Evolutionary conservation across 1,140 invertebrate species (phyloP).

Genomic region (Aphidius ervi): DNA sequence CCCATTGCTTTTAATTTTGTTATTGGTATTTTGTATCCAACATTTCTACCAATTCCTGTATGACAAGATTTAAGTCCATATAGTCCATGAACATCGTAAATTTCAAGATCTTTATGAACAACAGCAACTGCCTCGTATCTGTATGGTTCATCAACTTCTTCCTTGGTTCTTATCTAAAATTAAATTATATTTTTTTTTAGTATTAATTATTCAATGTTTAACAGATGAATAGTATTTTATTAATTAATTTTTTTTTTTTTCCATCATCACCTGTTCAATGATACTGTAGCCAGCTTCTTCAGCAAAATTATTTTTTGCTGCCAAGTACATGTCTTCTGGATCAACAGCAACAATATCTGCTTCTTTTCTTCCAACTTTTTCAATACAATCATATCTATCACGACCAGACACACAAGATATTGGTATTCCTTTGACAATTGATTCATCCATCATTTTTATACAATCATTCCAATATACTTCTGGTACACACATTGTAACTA

Average conservation of each 20-base stretch:
- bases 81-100: slow-evolving; percentile 62
- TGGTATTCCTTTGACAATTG: slow-evolving; percentile 58
- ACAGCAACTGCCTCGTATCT: slow-evolving; percentile 76
- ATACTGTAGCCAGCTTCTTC: slow-evolving; percentile 65
- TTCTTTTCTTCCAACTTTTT: slow-evolving; percentile 65
- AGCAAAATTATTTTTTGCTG: slow-evolving; percentile 62
- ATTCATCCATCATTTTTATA: slow-evolving; percentile 61
- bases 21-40: slow-evolving; percentile 74
- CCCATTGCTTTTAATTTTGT: slow-evolving; percentile 67
- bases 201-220: no score
- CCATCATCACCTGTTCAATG: slow-evolving; percentile 57
- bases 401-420: slow-evolving; percentile 65
- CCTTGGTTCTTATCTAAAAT: slow-evolving; percentile 37
- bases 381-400: slow-evolving; percentile 71
- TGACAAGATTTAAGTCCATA: slow-evolving; percentile 74
- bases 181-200: neutral
- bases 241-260: slow-evolving; percentile 5
- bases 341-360: slow-evolving; percentile 79
- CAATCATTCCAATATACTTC: slow-evolving; percentile 60
- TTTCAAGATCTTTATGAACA: slow-evolving; percentile 64
- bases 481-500: slow-evolving; percentile 71
- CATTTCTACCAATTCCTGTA: slow-evolving; percentile 73
- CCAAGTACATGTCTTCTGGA: slow-evolving; percentile 81
- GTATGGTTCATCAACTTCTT: slow-evolving; percentile 59
- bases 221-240: neutral